Conservation (phyloP, 2,797 vertebrate species). For the Champsocephalus esox region DNA sequence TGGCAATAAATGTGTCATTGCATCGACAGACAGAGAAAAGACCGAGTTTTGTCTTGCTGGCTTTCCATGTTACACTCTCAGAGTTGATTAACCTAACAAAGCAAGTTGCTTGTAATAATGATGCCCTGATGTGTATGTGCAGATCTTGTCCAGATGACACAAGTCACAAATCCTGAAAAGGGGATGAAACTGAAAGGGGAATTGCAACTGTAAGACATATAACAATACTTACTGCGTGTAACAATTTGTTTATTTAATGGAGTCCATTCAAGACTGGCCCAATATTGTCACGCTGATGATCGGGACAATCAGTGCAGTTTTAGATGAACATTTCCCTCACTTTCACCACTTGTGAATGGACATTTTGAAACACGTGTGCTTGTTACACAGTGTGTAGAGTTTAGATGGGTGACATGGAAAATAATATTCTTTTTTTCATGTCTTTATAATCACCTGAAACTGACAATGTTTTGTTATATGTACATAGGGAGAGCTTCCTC, state of each 20-base stretch:
- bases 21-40: neutral
- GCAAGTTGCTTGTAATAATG: constrained; percentile 1
- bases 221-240: neutral
- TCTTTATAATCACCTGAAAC: no score
- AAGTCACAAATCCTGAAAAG: neutral
- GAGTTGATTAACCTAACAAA: constrained; percentile 19
- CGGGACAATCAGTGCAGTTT: neutral
- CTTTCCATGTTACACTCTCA: neutral
- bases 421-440: no score
- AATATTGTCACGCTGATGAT: neutral
- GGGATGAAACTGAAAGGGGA: neutral
- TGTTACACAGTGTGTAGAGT: neutral
- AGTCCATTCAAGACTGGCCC: neutral
- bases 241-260: constrained; percentile 1
- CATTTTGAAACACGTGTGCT: neutral
- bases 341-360: neutral
- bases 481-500: no score
- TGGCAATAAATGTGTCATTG: constrained; percentile 39
- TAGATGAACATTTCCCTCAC: neutral
- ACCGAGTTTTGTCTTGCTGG: neutral
- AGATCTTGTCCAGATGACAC: constrained; percentile 4
- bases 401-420: no score
- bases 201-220: neutral
- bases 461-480: no score
- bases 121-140: neutral